These are phyloP conservation scores for Tachycineta bicolor DNA, from an alignment of 2,113 vertebrate genomes.

Conservation along the genomic window DNA sequence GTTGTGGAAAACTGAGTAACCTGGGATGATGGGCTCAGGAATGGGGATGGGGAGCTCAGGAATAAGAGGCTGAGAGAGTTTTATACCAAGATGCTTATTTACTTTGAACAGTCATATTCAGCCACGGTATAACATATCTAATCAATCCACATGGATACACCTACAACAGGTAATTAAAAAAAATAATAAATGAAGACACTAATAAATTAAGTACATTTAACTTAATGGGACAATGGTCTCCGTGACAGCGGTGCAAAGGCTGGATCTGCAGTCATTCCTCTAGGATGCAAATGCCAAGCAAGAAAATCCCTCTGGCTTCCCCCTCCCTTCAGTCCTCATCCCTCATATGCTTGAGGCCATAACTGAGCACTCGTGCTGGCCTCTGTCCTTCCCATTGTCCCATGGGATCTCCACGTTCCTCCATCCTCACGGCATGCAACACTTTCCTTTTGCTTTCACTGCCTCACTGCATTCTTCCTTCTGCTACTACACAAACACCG, in stretches of 20 bases:
- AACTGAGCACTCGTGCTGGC: background rate
- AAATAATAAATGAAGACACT: background rate
- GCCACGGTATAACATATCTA: background rate
- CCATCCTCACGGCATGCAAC: background rate
- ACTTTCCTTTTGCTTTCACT: constrained; percentile 1
- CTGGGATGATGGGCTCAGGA: background rate
- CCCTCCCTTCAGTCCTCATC: background rate
- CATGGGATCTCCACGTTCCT: background rate
- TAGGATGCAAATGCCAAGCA: background rate
- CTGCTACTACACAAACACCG: background rate
- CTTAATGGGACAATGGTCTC: background rate
- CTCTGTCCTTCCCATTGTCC: background rate
- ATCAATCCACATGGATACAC: background rate
- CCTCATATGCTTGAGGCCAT: fast-evolving
- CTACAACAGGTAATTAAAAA: constrained; percentile 29
- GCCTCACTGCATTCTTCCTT: background rate
- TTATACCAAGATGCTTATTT: constrained; percentile 50
- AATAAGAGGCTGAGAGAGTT: constrained; percentile 41
- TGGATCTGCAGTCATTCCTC: background rate
- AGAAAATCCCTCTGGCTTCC: background rate
- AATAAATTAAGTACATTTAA: constrained; percentile 69
- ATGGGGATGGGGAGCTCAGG: background rate
- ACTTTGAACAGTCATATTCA: constrained; percentile 20
- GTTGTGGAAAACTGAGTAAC: background rate
- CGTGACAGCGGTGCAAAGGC: background rate